A percentile compares a stretch with the other conserved stretches of the same genome.
Conservation (phyloP, 2,797 vertebrate genomes). For the Platyrinchus mystaceus region DNA sequence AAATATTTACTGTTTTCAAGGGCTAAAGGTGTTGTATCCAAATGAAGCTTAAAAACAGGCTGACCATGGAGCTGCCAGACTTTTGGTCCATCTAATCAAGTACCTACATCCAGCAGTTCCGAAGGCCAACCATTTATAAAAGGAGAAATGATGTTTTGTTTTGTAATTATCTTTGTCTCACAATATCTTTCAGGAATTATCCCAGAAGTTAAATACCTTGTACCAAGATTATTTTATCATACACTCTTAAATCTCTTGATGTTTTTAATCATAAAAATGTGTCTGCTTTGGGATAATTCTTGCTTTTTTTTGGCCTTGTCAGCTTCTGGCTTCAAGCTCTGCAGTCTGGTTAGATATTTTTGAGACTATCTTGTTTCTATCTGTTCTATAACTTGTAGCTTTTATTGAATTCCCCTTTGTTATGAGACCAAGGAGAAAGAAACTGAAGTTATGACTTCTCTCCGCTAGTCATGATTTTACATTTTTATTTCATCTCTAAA, state of each 20-base stretch:
- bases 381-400: slow-evolving; percentile 32
- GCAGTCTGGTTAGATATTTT: not conserved
- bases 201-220: not conserved
- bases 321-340: not conserved
- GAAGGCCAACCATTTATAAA: not conserved
- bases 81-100: not conserved
- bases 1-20: not conserved
- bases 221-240: not conserved
- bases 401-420: slow-evolving; percentile 48
- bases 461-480: slow-evolving; percentile 31
- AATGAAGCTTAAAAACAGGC: not conserved
- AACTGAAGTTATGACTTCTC: slow-evolving; percentile 26
- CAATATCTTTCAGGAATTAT: not conserved
- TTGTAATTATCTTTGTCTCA: not conserved
- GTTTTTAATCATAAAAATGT: not conserved
- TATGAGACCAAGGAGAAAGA: slow-evolving; percentile 11
- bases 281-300: not conserved
- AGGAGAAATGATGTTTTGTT: not conserved
- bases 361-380: slow-evolving; percentile 31
- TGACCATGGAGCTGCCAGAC: not conserved
- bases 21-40: not conserved
- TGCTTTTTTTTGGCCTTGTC: not conserved
- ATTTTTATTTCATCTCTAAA: slow-evolving; percentile 40
- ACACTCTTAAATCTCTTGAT: not conserved
- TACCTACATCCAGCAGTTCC: not conserved